Percentiles rank a stretch among this genome's conserved stretches.
Conservation (phyloP, 2,113 vertebrate species). For the Menura novaehollandiae region DNA sequence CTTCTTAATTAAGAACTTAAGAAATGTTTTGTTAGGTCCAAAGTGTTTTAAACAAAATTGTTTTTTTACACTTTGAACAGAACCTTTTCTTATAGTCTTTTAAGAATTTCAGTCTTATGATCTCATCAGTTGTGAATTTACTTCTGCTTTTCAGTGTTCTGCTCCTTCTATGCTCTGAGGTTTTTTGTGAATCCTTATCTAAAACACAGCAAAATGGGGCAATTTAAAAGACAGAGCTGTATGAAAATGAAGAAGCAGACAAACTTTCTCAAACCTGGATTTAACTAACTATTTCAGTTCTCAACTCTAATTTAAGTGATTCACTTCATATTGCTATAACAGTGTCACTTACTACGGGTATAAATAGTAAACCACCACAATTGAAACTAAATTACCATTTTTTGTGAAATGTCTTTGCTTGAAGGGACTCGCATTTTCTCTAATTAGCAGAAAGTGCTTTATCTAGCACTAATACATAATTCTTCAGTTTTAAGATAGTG, state of each 20-base stretch:
- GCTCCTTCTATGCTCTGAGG: not conserved
- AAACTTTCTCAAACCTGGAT: not conserved
- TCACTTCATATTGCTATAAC: not conserved
- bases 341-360: not conserved
- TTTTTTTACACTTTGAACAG: not conserved
- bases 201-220: not conserved
- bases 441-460: not conserved
- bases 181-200: not conserved
- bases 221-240: not conserved
- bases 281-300: not conserved
- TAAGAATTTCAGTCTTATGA: not conserved
- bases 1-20: not conserved
- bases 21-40: not conserved
- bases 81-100: not conserved
- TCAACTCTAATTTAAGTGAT: not conserved
- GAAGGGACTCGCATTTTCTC: not conserved
- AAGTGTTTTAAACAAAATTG: not conserved
- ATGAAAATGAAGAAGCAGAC: not conserved
- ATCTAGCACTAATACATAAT: not conserved
- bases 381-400: not conserved
- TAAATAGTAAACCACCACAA: not conserved
- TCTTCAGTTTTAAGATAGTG: not conserved
- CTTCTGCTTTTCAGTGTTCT: not conserved
- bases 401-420: not conserved
- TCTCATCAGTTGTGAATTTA: not conserved